Percentiles rank a stretch among this genome's conserved stretches.
Evolutionary conservation across 2,888 invertebrate genomes (phyloP).

Genomic region (Thecocarcelia acutangulata): DNA sequence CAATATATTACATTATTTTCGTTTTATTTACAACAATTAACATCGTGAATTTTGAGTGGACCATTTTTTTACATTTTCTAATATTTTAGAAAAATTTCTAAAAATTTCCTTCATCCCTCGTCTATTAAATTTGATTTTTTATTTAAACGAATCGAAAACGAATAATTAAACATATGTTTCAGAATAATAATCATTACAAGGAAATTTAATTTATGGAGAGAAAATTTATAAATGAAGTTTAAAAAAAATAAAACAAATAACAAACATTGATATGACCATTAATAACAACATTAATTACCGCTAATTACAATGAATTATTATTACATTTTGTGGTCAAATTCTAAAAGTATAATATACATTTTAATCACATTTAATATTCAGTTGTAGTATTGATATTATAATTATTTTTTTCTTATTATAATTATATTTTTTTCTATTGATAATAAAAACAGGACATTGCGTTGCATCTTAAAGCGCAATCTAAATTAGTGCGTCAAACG

Average conservation of each 20-base stretch:
- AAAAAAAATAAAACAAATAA: conserved; percentile 2
- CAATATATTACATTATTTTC: too few species aligned
- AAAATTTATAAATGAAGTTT: not conserved
- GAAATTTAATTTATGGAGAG: not conserved
- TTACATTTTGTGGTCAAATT: conserved; percentile 48
- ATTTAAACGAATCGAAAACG: not conserved
- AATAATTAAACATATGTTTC: conserved; percentile 37
- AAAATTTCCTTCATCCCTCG: not conserved
- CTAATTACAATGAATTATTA: conserved; percentile 67
- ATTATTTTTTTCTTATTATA: not conserved
- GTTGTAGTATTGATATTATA: conserved; percentile 18
- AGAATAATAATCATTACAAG: conserved; percentile 20
- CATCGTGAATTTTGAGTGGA: too few species aligned
- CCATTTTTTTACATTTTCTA: too few species aligned
- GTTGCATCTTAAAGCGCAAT: too few species aligned
- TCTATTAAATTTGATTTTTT: not conserved
- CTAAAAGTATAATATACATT: conserved; percentile 35
- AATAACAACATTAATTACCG: conserved; percentile 68
- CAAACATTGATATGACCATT: conserved; percentile 46
- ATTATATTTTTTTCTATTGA: too few species aligned
- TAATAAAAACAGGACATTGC: too few species aligned
- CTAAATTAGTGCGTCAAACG: too few species aligned
- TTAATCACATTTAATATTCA: conserved; percentile 57
- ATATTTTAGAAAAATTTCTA: too few species aligned
- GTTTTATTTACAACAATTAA: too few species aligned